phyloP scores from a whole-genome alignment of 2,113 vertebrate species.

The Sus scrofa region T2T-Sscrofa CM000812.6:246035501-246036000 shows the following conservation, averaged over 20 bases:
- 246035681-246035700: conserved; percentile 6
- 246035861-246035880: background rate
- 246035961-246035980: conserved; percentile 5
- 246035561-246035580: conserved; percentile 61
- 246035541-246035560: conserved; percentile 61
- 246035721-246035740: background rate
- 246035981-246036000: conserved; percentile 1
- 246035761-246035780: background rate
- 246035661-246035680: conserved; percentile 56
- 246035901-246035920: background rate
- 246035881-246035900: conserved; percentile 35
- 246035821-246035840: accelerated
- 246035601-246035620: conserved; percentile 52
- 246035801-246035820: background rate
- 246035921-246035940: background rate
- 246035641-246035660: conserved; percentile 56
- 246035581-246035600: conserved; percentile 73
- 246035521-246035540: conserved; percentile 63
- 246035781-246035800: background rate
- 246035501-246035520: conserved; percentile 62
- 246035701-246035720: conserved; percentile 39
- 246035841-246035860: background rate
- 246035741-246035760: background rate
- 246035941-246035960: background rate
- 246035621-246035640: conserved; percentile 53